These are phyloP conservation scores for Drosophila prolongata DNA, from an alignment of 2,888 invertebrate species.

Conservation along the genomic window DNA sequence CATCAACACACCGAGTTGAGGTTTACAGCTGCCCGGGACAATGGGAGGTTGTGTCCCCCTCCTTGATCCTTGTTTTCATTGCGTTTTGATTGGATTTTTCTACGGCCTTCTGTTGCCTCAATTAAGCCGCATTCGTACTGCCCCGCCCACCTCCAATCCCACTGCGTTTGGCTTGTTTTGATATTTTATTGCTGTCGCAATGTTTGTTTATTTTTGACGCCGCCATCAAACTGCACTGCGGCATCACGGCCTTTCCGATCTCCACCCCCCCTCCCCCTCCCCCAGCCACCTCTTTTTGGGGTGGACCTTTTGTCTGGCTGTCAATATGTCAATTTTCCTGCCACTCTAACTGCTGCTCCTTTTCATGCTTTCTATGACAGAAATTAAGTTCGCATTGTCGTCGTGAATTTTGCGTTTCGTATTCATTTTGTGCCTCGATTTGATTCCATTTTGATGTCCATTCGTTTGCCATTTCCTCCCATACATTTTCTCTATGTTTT, in stretches of 20 bases:
- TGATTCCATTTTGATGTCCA: conserved; percentile 45
- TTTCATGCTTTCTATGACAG: conserved; percentile 65
- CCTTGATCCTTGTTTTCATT: conserved; percentile 63
- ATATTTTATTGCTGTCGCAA: conserved; percentile 78
- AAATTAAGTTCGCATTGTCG: conserved; percentile 77
- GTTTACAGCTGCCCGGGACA: conserved; percentile 38
- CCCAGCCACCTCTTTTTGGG: conserved; percentile 14
- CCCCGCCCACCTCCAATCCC: conserved; percentile 21
- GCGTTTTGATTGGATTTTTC: conserved; percentile 79
- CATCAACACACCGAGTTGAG: conserved; percentile 63
- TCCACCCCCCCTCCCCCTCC: not conserved
- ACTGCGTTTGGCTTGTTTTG: conserved; percentile 32
- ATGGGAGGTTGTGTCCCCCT: conserved; percentile 29
- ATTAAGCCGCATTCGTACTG: conserved; percentile 55
- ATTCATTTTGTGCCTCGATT: conserved; percentile 54
- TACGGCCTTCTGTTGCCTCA: conserved; percentile 66
- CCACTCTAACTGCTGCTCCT: conserved; percentile 53
- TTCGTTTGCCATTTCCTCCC: conserved; percentile 39
- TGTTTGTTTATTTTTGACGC: conserved; percentile 75
- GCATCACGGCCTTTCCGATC: conserved; percentile 32
- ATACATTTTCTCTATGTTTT: conserved; percentile 5
- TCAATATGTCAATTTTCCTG: conserved; percentile 75
- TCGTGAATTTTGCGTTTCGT: conserved; percentile 54
- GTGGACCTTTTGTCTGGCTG: conserved; percentile 68
- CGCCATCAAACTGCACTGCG: conserved; percentile 63